Evolutionary conservation across 1,140 invertebrate species (phyloP).

Genomic region (Lanistes nyassanus): DNA sequence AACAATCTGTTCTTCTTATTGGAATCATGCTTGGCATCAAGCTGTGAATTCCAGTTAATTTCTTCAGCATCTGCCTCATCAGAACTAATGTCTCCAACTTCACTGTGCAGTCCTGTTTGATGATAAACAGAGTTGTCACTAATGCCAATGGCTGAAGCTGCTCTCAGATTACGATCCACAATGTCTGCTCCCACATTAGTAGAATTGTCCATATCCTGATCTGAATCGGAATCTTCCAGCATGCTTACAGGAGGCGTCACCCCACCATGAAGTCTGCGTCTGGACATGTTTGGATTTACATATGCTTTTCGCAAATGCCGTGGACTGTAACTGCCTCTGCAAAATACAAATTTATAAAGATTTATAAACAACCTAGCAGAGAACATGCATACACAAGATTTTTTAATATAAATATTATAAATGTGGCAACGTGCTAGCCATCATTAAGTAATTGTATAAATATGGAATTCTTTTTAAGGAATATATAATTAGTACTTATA

Average conservation of each 20-base stretch:
- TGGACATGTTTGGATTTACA: slow-evolving; percentile 49
- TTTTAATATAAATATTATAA: not conserved
- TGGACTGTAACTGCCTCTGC: slow-evolving; percentile 40
- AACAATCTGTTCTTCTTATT: not conserved
- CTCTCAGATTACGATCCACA: not conserved
- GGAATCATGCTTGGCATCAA: not conserved
- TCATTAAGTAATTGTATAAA: not conserved
- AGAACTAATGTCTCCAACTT: not conserved
- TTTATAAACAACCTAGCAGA: not conserved
- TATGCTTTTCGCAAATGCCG: slow-evolving; percentile 29
- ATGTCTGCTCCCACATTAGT: not conserved
- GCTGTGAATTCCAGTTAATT: not conserved
- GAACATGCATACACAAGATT: not conserved
- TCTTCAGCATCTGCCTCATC: not conserved
- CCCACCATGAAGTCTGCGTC: slow-evolving; percentile 26
- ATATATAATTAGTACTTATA: not conserved
- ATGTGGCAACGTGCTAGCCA: not conserved
- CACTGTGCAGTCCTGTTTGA: not conserved
- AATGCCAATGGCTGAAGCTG: not conserved
- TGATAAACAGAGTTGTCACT: not conserved
- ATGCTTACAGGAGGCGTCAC: slow-evolving; percentile 4
- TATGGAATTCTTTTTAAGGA: not conserved
- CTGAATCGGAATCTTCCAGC: slow-evolving; percentile 7
- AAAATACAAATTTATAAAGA: slow-evolving; percentile 24
- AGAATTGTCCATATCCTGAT: not conserved